Percentiles rank a stretch among this genome's conserved stretches.
phyloP scores from a whole-genome alignment of 2,113 vertebrate genomes.

The rabbit (Oryctolagus cuniculus) region mOryCun1.1 NC_091449.1:41202001-41202500 shows the following conservation, averaged over 20 bases:
- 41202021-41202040: not conserved
- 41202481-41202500: not conserved
- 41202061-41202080: constrained; percentile 79
- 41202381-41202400: not conserved
- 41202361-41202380: not conserved
- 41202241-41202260: constrained; percentile 90
- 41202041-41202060: not conserved
- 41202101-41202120: constrained; percentile 84
- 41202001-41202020: not conserved
- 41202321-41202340: not conserved
- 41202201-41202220: constrained; percentile 88
- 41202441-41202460: not conserved
- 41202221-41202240: constrained; percentile 85
- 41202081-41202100: constrained; percentile 84
- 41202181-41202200: constrained; percentile 84
- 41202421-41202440: not conserved
- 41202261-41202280: constrained; percentile 87
- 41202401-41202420: not conserved
- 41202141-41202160: constrained; percentile 81
- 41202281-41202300: too few species aligned
- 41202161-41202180: constrained; percentile 82
- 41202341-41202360: not conserved
- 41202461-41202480: fast-evolving
- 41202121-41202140: constrained; percentile 90
- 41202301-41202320: not conserved